Conservation (phyloP, 2,797 vertebrate species). For the Odontamblyopus lacepedii region DNA sequence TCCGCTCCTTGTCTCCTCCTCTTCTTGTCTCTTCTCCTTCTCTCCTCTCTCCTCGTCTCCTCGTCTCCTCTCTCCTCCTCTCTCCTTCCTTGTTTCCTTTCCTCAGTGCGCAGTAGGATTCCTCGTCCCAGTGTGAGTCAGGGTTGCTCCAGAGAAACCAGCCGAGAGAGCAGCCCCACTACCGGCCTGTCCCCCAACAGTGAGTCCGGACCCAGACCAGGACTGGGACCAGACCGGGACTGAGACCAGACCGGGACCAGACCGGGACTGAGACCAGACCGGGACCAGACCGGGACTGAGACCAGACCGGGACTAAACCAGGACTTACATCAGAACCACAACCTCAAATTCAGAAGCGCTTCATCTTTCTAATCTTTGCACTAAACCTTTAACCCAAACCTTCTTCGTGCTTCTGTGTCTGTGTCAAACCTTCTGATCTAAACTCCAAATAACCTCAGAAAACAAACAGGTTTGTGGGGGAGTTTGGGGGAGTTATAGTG, state of each 20-base stretch:
- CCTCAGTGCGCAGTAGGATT: constrained; percentile 7
- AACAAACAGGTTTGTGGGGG: no score
- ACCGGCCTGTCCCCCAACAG: constrained; percentile 93
- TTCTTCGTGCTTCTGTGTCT: neutral
- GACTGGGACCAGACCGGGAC: neutral
- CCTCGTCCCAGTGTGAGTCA: constrained; percentile 89
- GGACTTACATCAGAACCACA: constrained; percentile 32
- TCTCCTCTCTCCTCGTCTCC: neutral
- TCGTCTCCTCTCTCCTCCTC: neutral
- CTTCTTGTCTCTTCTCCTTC: neutral
- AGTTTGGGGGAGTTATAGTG: no score
- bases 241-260: neutral
- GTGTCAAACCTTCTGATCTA: no score
- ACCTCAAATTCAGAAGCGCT: neutral
- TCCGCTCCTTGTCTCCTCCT: neutral
- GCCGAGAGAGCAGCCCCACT: constrained; percentile 98
- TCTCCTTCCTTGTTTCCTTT: neutral
- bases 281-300: neutral
- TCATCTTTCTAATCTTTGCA: neutral
- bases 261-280: neutral
- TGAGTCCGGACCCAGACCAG: constrained; percentile 71
- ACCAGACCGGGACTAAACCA: neutral
- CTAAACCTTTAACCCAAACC: neutral
- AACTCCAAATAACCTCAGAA: no score
- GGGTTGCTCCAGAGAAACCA: constrained; percentile 97